Conservation (phyloP, 2,888 invertebrate species). For the Elmis aenea region DNA sequence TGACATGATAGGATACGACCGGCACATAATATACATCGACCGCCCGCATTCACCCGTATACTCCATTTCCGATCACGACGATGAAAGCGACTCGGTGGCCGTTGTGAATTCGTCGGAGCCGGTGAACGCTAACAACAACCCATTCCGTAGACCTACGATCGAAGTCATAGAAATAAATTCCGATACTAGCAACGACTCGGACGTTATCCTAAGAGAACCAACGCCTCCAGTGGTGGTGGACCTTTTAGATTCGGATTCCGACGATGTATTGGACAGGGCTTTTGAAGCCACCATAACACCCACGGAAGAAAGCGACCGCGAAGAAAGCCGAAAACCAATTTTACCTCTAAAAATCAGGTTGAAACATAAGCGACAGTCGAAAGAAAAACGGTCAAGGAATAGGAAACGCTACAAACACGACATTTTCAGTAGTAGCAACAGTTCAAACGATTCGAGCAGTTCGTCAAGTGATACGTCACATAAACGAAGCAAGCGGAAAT, state of each 20-base stretch:
- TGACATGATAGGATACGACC: constrained; percentile 79
- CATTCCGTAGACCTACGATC: constrained; percentile 22
- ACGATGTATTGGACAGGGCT: constrained; percentile 6
- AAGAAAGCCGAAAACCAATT: constrained; percentile 21
- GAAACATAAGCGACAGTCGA: constrained; percentile 30
- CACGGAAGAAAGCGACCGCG: constrained; percentile 8
- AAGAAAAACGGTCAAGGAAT: constrained; percentile 22
- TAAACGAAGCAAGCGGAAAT: constrained; percentile 9
- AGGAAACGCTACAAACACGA: constrained; percentile 9
- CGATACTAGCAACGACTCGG: constrained; percentile 31
- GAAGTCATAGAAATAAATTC: constrained; percentile 33
- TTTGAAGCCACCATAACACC: constrained; percentile 6
- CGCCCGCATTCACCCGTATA: constrained; percentile 25
- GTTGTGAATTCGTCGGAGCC: constrained; percentile 31
- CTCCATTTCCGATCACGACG: constrained; percentile 35
- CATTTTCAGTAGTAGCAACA: constrained; percentile 5
- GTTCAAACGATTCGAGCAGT: constrained; percentile 1
- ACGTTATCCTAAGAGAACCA: constrained; percentile 32
- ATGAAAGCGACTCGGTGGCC: constrained; percentile 42
- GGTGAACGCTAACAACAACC: constrained; percentile 16
- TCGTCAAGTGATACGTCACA: constrained; percentile 4
- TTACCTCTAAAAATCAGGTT: constrained; percentile 32
- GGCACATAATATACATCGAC: constrained; percentile 61
- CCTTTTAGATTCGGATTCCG: constrained; percentile 24
- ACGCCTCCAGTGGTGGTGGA: constrained; percentile 29